Evolutionary conservation across 2,797 vertebrate species (phyloP).

Genomic region (Otus scops): DNA sequence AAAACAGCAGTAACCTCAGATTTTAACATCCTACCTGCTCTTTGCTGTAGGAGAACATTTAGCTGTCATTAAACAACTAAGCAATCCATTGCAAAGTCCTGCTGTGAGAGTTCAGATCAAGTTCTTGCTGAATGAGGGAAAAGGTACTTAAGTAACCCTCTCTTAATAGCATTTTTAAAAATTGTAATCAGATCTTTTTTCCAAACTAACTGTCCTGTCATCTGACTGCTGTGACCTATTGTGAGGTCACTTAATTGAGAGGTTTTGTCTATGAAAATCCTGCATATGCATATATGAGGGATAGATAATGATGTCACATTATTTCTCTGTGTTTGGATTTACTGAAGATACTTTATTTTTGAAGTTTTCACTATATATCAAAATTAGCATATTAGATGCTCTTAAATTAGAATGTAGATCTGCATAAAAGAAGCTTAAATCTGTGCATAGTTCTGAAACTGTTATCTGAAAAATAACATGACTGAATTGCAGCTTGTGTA

Average conservation of each 20-base stretch:
- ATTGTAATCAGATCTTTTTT: not conserved
- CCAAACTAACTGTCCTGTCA: not conserved
- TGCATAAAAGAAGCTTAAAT: not conserved
- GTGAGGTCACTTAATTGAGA: not conserved
- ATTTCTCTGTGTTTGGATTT: not conserved
- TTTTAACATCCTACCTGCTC: not conserved
- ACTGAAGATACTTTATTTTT: not conserved
- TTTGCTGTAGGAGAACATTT: not conserved
- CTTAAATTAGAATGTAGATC: not conserved
- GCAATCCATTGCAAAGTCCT: not conserved
- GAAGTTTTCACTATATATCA: not conserved
- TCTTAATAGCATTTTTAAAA: not conserved
- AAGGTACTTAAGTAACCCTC: not conserved
- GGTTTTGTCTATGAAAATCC: not conserved
- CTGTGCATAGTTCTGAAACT: not conserved
- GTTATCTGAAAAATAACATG: not conserved
- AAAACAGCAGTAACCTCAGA: not conserved
- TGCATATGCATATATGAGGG: not conserved
- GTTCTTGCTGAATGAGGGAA: not conserved
- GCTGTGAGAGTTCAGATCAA: not conserved
- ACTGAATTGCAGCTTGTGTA: not conserved
- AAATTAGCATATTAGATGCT: not conserved
- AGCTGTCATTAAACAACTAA: not conserved
- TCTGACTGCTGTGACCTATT: not conserved
- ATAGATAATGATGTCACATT: not conserved